Evolutionary conservation across 1,140 invertebrate species (phyloP).

Genomic region (Schlechtendalia chinensis): DNA sequence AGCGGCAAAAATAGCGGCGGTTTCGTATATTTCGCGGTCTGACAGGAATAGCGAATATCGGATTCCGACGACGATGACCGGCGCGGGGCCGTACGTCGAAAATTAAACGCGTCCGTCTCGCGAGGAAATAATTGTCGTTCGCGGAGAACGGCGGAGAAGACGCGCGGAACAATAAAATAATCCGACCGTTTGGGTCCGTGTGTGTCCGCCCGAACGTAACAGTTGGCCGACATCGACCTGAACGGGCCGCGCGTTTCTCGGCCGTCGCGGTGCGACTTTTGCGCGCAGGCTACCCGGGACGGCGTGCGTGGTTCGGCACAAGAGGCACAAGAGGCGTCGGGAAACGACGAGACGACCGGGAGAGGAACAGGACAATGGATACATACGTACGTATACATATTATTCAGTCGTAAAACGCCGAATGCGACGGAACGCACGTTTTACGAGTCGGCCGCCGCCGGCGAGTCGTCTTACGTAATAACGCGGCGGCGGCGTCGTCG

Average conservation of each 20-base stretch:
- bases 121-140: not conserved
- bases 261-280: too few species aligned
- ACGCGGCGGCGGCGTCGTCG: too few species aligned
- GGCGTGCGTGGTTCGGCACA: too few species aligned
- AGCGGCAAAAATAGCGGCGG: too few species aligned
- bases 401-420: conserved; percentile 4
- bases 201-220: conserved; percentile 21
- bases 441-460: not conserved
- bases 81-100: too few species aligned
- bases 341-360: too few species aligned
- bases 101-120: conserved; percentile 15
- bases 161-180: conserved; percentile 34
- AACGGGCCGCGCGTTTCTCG: not conserved
- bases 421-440: not conserved
- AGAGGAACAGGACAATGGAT: not conserved
- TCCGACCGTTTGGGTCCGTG: not conserved
- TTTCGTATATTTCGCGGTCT: too few species aligned
- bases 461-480: not conserved
- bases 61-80: too few species aligned
- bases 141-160: too few species aligned
- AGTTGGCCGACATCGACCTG: conserved; percentile 21
- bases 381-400: too few species aligned
- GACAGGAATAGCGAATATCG: too few species aligned
- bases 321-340: not conserved
- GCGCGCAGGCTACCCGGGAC: too few species aligned